A percentile compares a stretch with the other conserved stretches of the same genome.
Conservation (phyloP, 2,113 vertebrate genomes). For the Pluvialis apricaria region DNA sequence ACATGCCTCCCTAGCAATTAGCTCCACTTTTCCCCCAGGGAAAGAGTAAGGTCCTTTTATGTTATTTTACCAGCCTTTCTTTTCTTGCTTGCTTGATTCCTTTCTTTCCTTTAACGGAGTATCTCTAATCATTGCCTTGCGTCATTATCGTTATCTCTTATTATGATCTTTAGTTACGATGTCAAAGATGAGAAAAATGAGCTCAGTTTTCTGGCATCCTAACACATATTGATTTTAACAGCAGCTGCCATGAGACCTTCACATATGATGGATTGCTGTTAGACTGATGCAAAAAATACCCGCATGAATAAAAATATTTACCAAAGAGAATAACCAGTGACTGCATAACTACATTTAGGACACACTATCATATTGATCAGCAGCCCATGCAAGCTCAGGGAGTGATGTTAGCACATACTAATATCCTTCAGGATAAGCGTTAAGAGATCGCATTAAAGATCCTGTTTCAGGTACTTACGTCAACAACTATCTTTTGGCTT, state of each 20-base stretch:
- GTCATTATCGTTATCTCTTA: slow-evolving; percentile 36
- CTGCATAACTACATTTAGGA: neutral
- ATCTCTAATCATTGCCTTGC: slow-evolving; percentile 15
- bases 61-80: neutral
- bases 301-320: slow-evolving; percentile 6
- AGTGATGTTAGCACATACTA: neutral
- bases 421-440: neutral
- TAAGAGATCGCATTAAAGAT: neutral
- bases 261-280: slow-evolving; percentile 6
- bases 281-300: slow-evolving; percentile 2
- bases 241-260: slow-evolving; percentile 14
- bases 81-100: neutral
- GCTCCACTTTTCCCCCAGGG: neutral
- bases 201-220: slow-evolving; percentile 42
- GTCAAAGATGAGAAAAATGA: slow-evolving; percentile 55
- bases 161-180: slow-evolving; percentile 57
- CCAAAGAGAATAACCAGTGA: neutral
- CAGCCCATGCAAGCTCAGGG: neutral
- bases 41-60: neutral
- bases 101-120: neutral
- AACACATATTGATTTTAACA: slow-evolving; percentile 50
- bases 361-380: neutral
- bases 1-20: neutral
- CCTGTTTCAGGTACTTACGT: neutral
- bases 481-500: neutral